Evolutionary conservation across 2,113 vertebrate genomes (phyloP).

Genomic region (Cisticola juncidis): DNA sequence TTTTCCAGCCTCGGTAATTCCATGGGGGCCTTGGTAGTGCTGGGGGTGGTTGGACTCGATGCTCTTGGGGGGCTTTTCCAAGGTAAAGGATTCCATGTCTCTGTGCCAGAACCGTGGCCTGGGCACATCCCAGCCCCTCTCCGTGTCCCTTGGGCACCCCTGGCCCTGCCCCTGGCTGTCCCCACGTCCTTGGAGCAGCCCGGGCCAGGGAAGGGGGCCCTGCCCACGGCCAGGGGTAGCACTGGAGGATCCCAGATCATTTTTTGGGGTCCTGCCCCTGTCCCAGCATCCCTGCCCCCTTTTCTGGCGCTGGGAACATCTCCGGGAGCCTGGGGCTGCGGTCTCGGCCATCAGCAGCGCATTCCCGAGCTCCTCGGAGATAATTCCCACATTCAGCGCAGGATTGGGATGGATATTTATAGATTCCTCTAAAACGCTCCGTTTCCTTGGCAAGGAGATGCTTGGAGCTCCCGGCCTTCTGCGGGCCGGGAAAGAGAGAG

Average conservation of each 20-base stretch:
- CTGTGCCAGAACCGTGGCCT: not conserved
- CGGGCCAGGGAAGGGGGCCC: not conserved
- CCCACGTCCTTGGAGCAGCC: accelerated
- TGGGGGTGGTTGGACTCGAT: accelerated
- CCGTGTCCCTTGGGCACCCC: accelerated
- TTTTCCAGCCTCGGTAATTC: not conserved
- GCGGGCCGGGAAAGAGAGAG: not conserved
- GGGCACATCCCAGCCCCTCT: not conserved
- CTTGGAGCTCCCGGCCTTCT: not conserved
- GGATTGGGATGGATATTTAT: not conserved
- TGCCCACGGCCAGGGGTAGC: accelerated
- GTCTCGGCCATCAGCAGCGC: not conserved
- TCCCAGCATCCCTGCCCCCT: not conserved
- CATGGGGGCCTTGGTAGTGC: accelerated
- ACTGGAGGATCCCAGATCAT: accelerated
- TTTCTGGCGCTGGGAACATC: not conserved
- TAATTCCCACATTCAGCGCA: accelerated
- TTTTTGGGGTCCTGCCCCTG: not conserved
- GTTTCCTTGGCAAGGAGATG: not conserved
- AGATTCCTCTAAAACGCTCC: not conserved
- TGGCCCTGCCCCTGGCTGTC: accelerated
- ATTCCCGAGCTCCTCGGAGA: not conserved
- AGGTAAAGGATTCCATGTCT: not conserved
- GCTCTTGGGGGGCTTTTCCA: no score
- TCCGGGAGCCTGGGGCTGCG: not conserved